Conservation (phyloP, 2,113 vertebrate species). For the Elaphurus davidianus region DNA sequence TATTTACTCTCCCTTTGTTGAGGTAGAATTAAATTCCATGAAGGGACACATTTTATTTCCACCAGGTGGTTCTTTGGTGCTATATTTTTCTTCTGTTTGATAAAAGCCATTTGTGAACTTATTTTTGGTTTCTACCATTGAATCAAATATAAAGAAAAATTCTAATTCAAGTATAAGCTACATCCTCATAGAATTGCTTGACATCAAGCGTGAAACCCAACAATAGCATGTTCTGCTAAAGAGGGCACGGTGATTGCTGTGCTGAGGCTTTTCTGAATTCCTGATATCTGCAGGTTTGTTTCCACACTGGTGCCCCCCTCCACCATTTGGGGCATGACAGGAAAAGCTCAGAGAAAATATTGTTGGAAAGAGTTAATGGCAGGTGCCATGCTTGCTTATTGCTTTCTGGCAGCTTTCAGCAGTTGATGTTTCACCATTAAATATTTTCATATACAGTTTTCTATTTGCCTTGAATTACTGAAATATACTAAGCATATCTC, state of each 20-base stretch:
- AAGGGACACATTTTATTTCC: neutral
- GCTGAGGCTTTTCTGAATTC: neutral
- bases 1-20: neutral
- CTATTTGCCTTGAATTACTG: conserved; percentile 88
- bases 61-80: neutral
- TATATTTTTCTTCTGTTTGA: neutral
- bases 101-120: conserved; percentile 30
- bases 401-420: conserved; percentile 71
- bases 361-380: conserved; percentile 73
- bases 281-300: neutral
- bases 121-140: conserved; percentile 28
- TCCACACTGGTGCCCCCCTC: neutral
- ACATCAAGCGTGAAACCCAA: neutral
- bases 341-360: conserved; percentile 21
- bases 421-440: conserved; percentile 80
- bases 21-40: conserved; percentile 12
- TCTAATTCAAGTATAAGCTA: conserved; percentile 29
- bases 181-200: neutral
- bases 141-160: conserved; percentile 14
- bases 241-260: neutral
- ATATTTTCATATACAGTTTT: conserved; percentile 85
- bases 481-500: conserved; percentile 85
- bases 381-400: conserved; percentile 42
- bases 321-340: neutral
- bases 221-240: neutral